These are phyloP conservation scores for Apamea anceps DNA, from an alignment of 2,888 invertebrate species.

Conservation along the genomic window DNA sequence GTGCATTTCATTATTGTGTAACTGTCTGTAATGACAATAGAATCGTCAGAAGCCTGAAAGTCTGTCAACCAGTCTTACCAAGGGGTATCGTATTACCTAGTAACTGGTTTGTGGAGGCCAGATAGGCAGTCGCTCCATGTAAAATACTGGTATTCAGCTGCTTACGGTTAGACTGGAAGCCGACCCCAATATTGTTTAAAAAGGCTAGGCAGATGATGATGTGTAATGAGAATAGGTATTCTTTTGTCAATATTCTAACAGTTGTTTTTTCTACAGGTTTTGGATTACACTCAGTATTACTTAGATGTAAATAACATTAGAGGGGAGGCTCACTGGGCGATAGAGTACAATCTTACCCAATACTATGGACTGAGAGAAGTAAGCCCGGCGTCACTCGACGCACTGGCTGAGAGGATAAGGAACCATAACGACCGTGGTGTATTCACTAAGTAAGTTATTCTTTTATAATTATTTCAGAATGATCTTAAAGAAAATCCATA, in stretches of 20 bases:
- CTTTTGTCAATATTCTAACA: not conserved
- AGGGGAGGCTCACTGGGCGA: constrained; percentile 94
- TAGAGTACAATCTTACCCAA: constrained; percentile 96
- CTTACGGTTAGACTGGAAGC: not conserved
- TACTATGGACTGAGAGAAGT: constrained; percentile 96
- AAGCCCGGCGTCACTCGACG: constrained; percentile 93
- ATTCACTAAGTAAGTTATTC: constrained; percentile 93
- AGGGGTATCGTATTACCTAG: not conserved
- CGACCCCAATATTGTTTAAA: not conserved
- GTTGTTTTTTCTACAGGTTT: constrained; percentile 89
- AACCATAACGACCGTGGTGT: constrained; percentile 92
- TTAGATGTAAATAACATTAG: constrained; percentile 94
- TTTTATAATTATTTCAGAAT: not conserved
- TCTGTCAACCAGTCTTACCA: not conserved
- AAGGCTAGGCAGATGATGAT: not conserved
- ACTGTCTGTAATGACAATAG: not conserved
- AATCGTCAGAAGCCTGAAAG: not conserved
- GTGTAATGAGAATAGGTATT: not conserved
- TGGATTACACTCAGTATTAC: constrained; percentile 97
- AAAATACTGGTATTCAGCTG: not conserved
- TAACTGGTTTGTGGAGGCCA: not conserved
- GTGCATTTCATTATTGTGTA: not conserved
- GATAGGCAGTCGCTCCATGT: not conserved
- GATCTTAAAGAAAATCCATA: not conserved
- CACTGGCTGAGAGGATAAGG: constrained; percentile 95